phyloP scores from a whole-genome alignment of 1,140 invertebrate genomes.

The Drosophila bipectinata region DNA sequence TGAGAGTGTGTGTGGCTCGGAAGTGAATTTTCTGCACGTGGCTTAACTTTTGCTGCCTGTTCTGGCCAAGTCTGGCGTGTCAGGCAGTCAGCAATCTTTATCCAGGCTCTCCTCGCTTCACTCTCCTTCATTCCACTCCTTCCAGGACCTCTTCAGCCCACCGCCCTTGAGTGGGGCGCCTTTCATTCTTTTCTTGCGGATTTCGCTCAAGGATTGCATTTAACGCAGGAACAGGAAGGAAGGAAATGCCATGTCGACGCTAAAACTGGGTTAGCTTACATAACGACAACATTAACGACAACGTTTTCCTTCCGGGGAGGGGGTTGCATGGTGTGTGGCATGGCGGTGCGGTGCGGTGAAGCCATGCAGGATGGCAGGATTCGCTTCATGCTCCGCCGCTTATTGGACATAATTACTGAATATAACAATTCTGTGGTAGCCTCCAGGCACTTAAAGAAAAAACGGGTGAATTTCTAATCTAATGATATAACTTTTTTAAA shows the following conservation, averaged over 20 bases:
- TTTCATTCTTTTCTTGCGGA: conserved; percentile 48
- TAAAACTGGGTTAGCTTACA: conserved; percentile 81
- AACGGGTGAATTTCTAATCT: not conserved
- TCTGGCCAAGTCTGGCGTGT: conserved; percentile 48
- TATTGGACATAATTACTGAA: conserved; percentile 82
- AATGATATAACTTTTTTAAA: too few relatives aligned
- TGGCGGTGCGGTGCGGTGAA: not conserved
- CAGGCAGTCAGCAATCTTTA: conserved; percentile 49
- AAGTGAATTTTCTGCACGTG: conserved; percentile 73
- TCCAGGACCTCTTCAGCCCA: not conserved
- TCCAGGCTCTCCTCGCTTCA: conserved; percentile 6
- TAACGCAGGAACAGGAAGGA: conserved; percentile 71
- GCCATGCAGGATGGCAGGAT: conserved; percentile 10
- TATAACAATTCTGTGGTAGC: conserved; percentile 73
- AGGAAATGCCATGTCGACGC: conserved; percentile 79
- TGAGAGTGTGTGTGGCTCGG: conserved; percentile 24
- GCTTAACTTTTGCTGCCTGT: conserved; percentile 60
- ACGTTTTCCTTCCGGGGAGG: conserved; percentile 66
- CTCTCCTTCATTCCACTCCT: not conserved
- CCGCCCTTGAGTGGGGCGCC: conserved; percentile 3
- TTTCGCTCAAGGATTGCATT: conserved; percentile 59
- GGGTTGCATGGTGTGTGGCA: not conserved
- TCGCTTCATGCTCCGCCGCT: conserved; percentile 69
- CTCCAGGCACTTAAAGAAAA: conserved; percentile 20
- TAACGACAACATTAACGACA: conserved; percentile 80